Evolutionary conservation across 2,113 vertebrate genomes (phyloP).

Genomic region (Notothenia coriiceps): DNA sequence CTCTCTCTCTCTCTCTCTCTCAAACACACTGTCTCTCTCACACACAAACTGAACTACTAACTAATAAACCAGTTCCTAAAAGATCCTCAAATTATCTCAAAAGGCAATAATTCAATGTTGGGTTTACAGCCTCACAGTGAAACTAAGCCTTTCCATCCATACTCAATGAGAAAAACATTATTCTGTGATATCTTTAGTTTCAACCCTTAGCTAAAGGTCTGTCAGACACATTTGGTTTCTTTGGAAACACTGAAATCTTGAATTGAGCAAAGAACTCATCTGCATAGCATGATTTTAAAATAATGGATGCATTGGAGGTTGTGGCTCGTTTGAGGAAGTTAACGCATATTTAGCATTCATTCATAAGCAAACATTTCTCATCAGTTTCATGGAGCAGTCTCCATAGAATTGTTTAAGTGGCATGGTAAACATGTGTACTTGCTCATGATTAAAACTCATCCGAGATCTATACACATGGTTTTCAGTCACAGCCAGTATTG

Average conservation of each 20-base stretch:
- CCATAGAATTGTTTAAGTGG: not conserved
- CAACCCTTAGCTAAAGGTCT: not conserved
- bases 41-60: not conserved
- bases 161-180: not conserved
- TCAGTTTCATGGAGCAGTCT: not conserved
- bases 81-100: too few relatives aligned
- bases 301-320: not conserved
- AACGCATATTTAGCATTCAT: constrained; percentile 25
- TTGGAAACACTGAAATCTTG: not conserved
- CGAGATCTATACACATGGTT: too few relatives aligned
- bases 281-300: constrained; percentile 18
- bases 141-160: not conserved
- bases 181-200: not conserved
- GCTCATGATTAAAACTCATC: not conserved
- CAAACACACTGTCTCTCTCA: not conserved
- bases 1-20: not conserved
- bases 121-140: not conserved
- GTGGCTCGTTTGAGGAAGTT: not conserved
- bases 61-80: too few relatives aligned
- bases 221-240: not conserved
- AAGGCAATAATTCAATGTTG: too few relatives aligned
- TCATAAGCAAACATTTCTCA: constrained; percentile 34
- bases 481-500: too few relatives aligned
- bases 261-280: not conserved
- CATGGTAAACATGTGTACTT: not conserved